Evolutionary conservation across 2,113 vertebrate genomes (phyloP), one percentile per base, ranked within the genome.

Genomic region (Phrynosoma platyrhinos): DNA sequence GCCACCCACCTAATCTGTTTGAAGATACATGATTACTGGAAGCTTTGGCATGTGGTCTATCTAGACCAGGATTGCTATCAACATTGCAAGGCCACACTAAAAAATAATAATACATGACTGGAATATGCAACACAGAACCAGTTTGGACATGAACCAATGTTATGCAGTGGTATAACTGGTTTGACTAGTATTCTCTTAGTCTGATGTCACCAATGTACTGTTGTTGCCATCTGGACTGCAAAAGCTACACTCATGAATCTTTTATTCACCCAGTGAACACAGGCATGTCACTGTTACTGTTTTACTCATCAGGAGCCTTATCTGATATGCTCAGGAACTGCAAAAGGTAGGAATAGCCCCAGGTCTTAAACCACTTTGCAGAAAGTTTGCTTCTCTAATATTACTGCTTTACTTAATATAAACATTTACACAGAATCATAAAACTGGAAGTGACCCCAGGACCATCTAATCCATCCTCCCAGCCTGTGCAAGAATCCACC

Each of bases 91-190:
- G 14, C 30, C 52, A 9, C 3, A 42, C 25, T 64, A 36, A 53
- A n/a, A 47, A 30, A 64, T n/a, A 58, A 42, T 20, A 66, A 62
- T n/a, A 82, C 12, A 52, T 52, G 30, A 76, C 72, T 23, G 40
- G 86, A 68, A 52, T 5, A 13, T 36, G 72, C 79, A 76, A 75
- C 42, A 66, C 66, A 36, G 88, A 92, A 87, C 79, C 87, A 91
- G 30, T 86, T 87, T 83, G 87, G 64, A 82, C 71, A 6, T 52
- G 81, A 68, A 84, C 76, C 80, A 90, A 83, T 55, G 82, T 0
- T 76, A 36, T 91, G 91, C 75, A 62, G 86, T 62, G 53, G 68
- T 52, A 42, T 68, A 86, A 62, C 83, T 58, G 13, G 79, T 86
- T 36, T 42, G 79, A 82, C 79, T 40, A 47, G 72, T 40, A 32